These are phyloP conservation scores for Atrichornis clamosus DNA, from an alignment of 2,113 vertebrate genomes.

Conservation along the genomic window DNA sequence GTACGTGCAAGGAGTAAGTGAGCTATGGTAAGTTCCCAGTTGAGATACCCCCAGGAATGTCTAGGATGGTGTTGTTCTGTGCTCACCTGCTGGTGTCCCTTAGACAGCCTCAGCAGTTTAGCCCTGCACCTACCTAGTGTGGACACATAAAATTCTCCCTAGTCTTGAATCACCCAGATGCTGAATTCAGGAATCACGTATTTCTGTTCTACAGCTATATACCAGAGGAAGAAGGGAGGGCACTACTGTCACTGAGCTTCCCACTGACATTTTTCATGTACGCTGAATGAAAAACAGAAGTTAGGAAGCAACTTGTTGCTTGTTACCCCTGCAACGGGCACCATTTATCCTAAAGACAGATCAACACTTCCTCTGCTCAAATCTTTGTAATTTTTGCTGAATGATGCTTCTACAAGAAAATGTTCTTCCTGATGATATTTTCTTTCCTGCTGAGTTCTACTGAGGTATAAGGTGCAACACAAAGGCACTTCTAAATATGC, in stretches of 20 bases:
- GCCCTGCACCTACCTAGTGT: neutral
- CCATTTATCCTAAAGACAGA: neutral
- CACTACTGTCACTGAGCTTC: neutral
- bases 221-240: neutral
- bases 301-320: neutral
- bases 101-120: neutral
- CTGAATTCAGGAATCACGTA: neutral
- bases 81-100: neutral
- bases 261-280: neutral
- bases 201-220: neutral
- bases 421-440: neutral
- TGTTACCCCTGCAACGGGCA: neutral
- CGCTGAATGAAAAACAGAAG: neutral
- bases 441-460: neutral
- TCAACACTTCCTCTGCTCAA: neutral
- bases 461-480: neutral
- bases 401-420: neutral
- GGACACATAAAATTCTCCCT: neutral
- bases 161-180: neutral
- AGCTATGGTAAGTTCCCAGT: neutral
- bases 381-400: neutral
- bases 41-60: accelerated
- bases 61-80: neutral
- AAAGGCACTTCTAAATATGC: neutral
- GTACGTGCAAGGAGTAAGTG: neutral